Percentiles rank a stretch among this genome's conserved stretches.
Conservation (phyloP, 1,140 invertebrate species). For the Phocides pigmalion region DNA sequence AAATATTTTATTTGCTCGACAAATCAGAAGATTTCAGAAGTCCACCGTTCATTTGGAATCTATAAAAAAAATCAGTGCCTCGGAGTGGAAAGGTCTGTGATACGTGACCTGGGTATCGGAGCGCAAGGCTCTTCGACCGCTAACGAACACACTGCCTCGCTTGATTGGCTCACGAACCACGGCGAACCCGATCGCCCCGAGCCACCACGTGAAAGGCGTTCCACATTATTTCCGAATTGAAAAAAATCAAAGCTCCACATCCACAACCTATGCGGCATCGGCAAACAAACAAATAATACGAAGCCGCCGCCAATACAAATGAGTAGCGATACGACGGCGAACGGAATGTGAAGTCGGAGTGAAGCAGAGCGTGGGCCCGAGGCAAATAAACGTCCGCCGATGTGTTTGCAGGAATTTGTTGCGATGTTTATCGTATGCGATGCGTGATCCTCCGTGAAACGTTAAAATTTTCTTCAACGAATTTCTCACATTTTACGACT, state of each 20-base stretch:
- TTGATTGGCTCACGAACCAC: conserved; percentile 63
- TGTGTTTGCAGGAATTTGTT: conserved; percentile 77
- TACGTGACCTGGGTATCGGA: conserved; percentile 75
- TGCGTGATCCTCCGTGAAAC: conserved; percentile 51
- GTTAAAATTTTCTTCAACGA: conserved; percentile 40
- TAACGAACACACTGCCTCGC: conserved; percentile 72
- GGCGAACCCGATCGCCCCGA: conserved; percentile 55
- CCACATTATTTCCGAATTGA: conserved; percentile 79
- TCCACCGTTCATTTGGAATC: conserved; percentile 37
- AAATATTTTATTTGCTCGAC: not conserved
- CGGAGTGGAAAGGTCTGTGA: conserved; percentile 73
- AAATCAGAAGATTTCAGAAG: conserved; percentile 9
- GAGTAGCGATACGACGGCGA: conserved; percentile 73
- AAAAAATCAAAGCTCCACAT: conserved; percentile 76
- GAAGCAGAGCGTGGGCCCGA: conserved; percentile 69
- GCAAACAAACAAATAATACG: conserved; percentile 82
- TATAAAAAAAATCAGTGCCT: conserved; percentile 75
- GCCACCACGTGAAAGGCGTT: conserved; percentile 51
- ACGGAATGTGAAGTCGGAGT: conserved; percentile 66
- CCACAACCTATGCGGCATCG: conserved; percentile 69
- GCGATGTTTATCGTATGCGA: conserved; percentile 74
- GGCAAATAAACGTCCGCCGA: conserved; percentile 78
- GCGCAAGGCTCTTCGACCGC: conserved; percentile 58
- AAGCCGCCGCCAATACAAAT: conserved; percentile 77
- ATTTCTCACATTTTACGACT: conserved; percentile 10